Base-by-base conservation (phyloP, 2,888 invertebrate species). In the Anticlea derivata region DNA sequence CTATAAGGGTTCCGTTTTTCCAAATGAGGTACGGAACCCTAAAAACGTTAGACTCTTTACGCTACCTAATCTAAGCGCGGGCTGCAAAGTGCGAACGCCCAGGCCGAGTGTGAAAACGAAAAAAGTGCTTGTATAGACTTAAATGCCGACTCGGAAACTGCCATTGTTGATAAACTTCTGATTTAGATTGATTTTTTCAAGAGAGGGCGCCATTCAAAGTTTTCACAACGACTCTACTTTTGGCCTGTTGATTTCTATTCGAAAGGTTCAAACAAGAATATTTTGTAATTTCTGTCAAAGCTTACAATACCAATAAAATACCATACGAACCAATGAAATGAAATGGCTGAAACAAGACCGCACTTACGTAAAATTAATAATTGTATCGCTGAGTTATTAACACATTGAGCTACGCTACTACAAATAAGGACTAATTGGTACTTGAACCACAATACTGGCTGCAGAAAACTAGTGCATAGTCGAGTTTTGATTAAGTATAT, bases 101-200 rank as follows among this genome's bases (percentile, higher is more conserved):
- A 59, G 61, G 62, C 57, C 53, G 59, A 74, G 74, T 76, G 74
- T 68, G 73, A 74, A 78, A 80, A 77, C 75, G 73, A 77, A 78
- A 78, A 75, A 68, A 66, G 58, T 63, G 63, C 69, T 73, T 73
- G 69, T 73, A 75, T 73, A 75, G 70, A 61, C 66, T 70, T 70
- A 65, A 76, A 68, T 59, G 62, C 59, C 17, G 11, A 33, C 38
- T 64, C 35, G 26, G 65, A 29, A 53, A 50, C 40, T 17, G 11
- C 39, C 48, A 40, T 52, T 53, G 50, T 53, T 43, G 40, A 53
- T 39, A 33, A 44, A 50, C 26, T 50, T 29, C 33, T 44, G 10
- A 44, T 33, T 44, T 27, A 33, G 31, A 30, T 33, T 20, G 49
- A 38, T 33, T 38, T 49, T 38, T 39, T 39, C 20, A 31, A 30